These are phyloP conservation scores for Xenus cinereus DNA, from an alignment of 2,113 vertebrate genomes.

Conservation along the genomic window DNA sequence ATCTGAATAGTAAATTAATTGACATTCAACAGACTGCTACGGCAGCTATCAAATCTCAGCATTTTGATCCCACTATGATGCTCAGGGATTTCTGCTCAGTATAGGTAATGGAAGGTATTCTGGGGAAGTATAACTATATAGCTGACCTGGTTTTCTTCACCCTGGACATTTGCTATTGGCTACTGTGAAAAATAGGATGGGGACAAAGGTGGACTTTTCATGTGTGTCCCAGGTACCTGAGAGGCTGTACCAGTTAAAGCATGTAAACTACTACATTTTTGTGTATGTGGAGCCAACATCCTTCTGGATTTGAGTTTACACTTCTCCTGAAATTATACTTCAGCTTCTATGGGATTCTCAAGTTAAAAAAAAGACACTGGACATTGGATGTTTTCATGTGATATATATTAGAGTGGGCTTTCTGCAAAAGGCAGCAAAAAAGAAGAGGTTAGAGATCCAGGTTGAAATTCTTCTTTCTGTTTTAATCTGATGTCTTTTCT, in stretches of 20 bases:
- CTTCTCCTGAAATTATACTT: neutral
- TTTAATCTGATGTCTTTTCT: constrained; percentile 4
- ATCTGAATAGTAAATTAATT: neutral
- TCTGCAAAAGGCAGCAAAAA: neutral
- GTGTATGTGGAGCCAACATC: neutral
- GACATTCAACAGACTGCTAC: neutral
- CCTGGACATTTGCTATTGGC: neutral
- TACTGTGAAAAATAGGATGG: neutral
- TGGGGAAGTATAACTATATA: neutral
- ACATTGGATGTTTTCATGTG: neutral
- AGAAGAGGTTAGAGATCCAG: neutral
- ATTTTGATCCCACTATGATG: neutral
- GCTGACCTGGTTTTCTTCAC: neutral
- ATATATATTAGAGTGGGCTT: neutral
- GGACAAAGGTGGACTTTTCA: neutral
- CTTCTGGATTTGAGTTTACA: neutral
- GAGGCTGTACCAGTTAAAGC: neutral
- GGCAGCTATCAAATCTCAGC: neutral
- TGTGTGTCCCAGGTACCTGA: neutral
- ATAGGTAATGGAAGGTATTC: neutral
- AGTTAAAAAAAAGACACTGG: neutral
- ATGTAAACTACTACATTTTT: neutral
- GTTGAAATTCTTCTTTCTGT: neutral
- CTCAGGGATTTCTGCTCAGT: neutral
- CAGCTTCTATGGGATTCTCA: neutral